These are phyloP conservation scores for Eriosoma lanigerum DNA, from an alignment of 1,140 invertebrate genomes.

Conservation along the genomic window DNA sequence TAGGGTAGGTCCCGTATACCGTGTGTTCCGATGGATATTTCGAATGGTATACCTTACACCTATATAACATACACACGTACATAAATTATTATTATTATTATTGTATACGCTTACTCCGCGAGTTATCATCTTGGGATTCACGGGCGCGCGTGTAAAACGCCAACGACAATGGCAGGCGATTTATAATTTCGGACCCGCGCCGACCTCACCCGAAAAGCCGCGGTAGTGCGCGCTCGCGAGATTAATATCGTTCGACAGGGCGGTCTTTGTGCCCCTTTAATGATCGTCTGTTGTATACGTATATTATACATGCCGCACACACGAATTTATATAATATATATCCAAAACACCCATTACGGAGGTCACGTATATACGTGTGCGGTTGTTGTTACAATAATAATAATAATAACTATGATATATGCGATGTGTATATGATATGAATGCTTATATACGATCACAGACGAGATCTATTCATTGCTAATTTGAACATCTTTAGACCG, in stretches of 20 bases:
- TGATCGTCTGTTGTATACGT: background rate
- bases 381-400: background rate
- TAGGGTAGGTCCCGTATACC: no score
- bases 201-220: background rate
- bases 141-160: background rate
- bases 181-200: conserved; percentile 34
- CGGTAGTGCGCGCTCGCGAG: conserved; percentile 11
- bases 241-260: conserved; percentile 48
- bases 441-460: no score
- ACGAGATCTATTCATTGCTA: conserved; percentile 49
- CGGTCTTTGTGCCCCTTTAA: conserved; percentile 41
- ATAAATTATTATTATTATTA: background rate
- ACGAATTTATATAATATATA: background rate
- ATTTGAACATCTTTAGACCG: conserved; percentile 49
- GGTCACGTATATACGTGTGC: conserved; percentile 11
- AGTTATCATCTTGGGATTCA: background rate
- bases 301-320: background rate
- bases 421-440: no score
- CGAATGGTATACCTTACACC: no score
- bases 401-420: background rate
- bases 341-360: conserved; percentile 36
- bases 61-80: background rate
- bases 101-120: background rate
- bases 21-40: no score
- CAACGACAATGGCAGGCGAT: conserved; percentile 39